Evolutionary conservation across 2,113 vertebrate genomes (phyloP).

Genomic region (Larimichthys crocea): DNA sequence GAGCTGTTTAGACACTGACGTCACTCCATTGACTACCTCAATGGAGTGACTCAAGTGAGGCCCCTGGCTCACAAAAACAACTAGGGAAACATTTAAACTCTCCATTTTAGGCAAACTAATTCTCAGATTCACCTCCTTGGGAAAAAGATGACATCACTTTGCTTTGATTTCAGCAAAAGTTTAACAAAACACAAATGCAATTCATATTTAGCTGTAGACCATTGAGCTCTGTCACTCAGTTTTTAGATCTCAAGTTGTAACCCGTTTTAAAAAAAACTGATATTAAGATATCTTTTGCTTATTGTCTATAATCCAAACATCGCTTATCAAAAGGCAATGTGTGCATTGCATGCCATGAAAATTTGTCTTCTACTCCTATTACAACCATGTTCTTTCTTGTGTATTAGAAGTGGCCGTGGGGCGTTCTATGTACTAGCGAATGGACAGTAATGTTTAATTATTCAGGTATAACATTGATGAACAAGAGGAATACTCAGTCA

Average conservation of each 20-base stretch:
- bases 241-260: not conserved
- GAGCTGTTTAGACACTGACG: conserved; percentile 53
- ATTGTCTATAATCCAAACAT: not conserved
- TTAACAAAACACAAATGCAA: not conserved
- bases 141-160: not conserved
- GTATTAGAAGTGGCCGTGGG: not conserved
- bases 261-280: not conserved
- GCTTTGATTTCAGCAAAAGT: not conserved
- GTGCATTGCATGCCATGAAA: not conserved
- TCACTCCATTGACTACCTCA: conserved; percentile 40
- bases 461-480: not conserved
- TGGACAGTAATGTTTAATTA: not conserved
- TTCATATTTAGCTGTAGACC: not conserved
- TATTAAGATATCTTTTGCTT: not conserved
- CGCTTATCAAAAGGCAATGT: not conserved
- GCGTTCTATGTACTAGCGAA: not conserved
- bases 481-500: not conserved
- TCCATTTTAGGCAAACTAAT: not conserved
- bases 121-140: not conserved
- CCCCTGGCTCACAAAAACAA: not conserved
- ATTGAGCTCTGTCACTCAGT: not conserved
- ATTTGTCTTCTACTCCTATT: not conserved
- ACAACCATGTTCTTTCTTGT: not conserved
- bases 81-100: not conserved
- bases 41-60: not conserved